phyloP scores from a whole-genome alignment of 2,888 invertebrate species.

The Smittia sp. region DNA sequence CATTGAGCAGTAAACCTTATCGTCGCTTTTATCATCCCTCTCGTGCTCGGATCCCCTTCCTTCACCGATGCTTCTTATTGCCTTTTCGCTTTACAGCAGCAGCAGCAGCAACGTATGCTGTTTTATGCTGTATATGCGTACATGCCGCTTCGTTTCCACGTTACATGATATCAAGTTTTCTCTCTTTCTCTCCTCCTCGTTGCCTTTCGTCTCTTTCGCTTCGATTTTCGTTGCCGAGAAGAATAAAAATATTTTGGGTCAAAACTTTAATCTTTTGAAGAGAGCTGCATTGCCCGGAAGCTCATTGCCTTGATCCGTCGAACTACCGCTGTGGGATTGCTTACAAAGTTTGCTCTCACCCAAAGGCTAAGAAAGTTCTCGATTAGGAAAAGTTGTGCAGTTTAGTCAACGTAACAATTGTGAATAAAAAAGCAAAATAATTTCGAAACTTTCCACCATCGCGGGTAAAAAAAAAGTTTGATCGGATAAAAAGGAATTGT shows the following conservation, averaged over 20 bases:
- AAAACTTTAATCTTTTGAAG: neutral
- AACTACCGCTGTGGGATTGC: neutral
- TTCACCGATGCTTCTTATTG: constrained; percentile 3
- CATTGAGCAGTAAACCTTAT: neutral
- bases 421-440: too few relatives aligned
- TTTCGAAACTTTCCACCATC: too few relatives aligned
- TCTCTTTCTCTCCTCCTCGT: constrained; percentile 7
- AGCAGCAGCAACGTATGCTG: neutral
- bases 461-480: too few relatives aligned
- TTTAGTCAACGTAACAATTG: too few relatives aligned
- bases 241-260: neutral
- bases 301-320: constrained; percentile 9
- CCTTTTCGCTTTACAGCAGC: constrained; percentile 2
- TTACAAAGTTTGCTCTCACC: too few relatives aligned
- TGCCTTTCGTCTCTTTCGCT: constrained; percentile 8
- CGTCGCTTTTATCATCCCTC: constrained; percentile 20
- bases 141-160: neutral
- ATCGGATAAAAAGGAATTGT: neutral
- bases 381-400: too few relatives aligned
- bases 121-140: constrained; percentile 11
- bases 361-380: neutral
- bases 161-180: neutral
- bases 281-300: neutral
- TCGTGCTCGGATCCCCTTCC: neutral
- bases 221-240: neutral